Evolutionary conservation across 2,113 vertebrate species (phyloP).

Genomic region (Lepisosteus osseus): DNA sequence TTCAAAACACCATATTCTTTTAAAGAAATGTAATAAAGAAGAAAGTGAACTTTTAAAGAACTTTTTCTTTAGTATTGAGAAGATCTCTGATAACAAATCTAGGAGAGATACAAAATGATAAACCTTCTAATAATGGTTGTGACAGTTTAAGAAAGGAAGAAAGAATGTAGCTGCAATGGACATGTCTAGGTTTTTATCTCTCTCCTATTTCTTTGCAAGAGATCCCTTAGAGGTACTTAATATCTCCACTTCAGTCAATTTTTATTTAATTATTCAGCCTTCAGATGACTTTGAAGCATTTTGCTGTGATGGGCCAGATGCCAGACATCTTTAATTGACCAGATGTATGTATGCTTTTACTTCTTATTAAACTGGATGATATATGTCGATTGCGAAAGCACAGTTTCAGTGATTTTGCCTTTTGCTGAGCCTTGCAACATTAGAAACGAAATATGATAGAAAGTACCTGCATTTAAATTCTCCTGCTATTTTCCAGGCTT

Average conservation of each 20-base stretch:
- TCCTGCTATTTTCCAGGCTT: neutral
- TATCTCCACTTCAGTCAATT: constrained; percentile 11
- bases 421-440: neutral
- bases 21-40: too few relatives aligned
- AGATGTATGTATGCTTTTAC: constrained; percentile 10
- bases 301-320: neutral
- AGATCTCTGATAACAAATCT: neutral
- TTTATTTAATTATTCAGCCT: constrained; percentile 17
- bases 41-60: too few relatives aligned
- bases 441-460: neutral
- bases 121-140: neutral
- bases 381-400: neutral
- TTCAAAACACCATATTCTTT: too few relatives aligned
- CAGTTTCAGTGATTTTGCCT: neutral
- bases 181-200: neutral
- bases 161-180: neutral
- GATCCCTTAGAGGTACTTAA: constrained; percentile 3
- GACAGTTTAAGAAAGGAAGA: neutral
- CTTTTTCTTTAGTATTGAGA: too few relatives aligned
- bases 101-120: neutral
- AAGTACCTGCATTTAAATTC: neutral
- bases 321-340: constrained; percentile 9
- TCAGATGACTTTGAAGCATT: neutral
- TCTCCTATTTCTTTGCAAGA: neutral
- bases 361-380: constrained; percentile 1